Evolutionary conservation across 2,113 vertebrate species (phyloP), one percentile per base, ranked within the genome.

Genomic region (Acinonyx jubatus): DNA sequence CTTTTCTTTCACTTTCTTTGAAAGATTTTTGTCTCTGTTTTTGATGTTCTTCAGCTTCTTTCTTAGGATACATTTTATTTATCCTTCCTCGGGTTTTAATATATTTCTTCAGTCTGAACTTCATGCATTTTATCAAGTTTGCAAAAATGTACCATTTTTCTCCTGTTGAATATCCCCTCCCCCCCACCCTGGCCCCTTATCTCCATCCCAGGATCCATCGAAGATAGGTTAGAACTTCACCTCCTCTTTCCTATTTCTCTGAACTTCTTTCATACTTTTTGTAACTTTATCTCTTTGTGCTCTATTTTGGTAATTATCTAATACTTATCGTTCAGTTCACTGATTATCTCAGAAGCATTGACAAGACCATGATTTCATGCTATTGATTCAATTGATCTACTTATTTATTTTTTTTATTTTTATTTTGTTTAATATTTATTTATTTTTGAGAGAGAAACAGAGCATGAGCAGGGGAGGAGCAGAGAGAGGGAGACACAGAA

Each of bases 121-220:
- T 61, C 38, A 52, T 36, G 13, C 0, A 31, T 12, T 76, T 76
- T 29, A 82, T 23, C 11, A 74, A 3, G 5, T 69, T 45, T 36
- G 48, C 13, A 25, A 41, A 73, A 18, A 19, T 61, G 48, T 16
- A 23, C 45, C 14, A 6, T 27, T 61, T 33, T 33, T 61, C n/a
- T 3, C 3, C 4, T 8, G 11, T n/a, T 83, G 3, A 31, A 10
- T 36, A 29, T 66, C 13, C 12, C 4, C 31, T 1, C 4, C 36
- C 2, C 41, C 5, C 8, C 8, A 38, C 36, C 4, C 16, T 8
- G 8, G 31, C 7, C 5, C 11, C 9, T 73, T 21, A 9, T 3
- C 27, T 85, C 45, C 11, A 5, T 15, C 19, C 10, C 45, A 45
- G 45, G 45, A 45, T 45, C 45, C 1, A 8, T 16, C 36, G 45